Base-by-base conservation (phyloP, 1,140 invertebrate genomes). In the Protaetia brevitarsis region DNA sequence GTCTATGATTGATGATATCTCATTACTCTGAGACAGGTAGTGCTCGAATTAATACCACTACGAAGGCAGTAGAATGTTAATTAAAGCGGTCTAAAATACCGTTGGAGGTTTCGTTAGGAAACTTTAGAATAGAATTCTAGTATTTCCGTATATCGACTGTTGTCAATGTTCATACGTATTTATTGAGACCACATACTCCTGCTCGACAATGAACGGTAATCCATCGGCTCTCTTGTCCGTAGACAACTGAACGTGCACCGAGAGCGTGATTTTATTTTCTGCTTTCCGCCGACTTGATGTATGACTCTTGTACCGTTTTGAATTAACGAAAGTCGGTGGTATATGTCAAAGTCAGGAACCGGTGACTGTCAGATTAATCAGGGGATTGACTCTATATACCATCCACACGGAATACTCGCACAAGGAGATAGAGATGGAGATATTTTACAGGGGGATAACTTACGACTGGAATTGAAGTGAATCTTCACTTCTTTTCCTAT, bases 281-380 rank as follows among this genome's bases (percentile, higher is more conserved):
- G 41, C 26, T 51, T 51, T 34, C 26, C 21, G 19, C 41, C 16
- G 8, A 23, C 2, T 51, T 51, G 41, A 51, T 51, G 41, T 51
- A 51, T 51, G 41, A 11, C 41, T 23, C 41, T 51, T 51, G 41
- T 51, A 51, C 41, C 41, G 41, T 51, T 51, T 51, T 51, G 41
- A 51, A 51, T 51, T 51, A 51, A 51, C 41, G 41, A 51, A 51
- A 51, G 41, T 51, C 19, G 19, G 41, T 51, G 41, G 41, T 51
- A 51, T 51, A 51, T 19, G 41, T 51, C 41, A 51, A 51, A 51
- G 41, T 51, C 41, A 51, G 41, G 11, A 23, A 16, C 41, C 41
- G 41, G 41, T 51, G 41, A 51, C 41, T 51, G 41, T 51, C 41
- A 51, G 41, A 51, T 51, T 51, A 51, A 51, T 51, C 41, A 51